phyloP scores from a whole-genome alignment of 2,888 invertebrate genomes.

The Caenorhabditis uteleia region DNA sequence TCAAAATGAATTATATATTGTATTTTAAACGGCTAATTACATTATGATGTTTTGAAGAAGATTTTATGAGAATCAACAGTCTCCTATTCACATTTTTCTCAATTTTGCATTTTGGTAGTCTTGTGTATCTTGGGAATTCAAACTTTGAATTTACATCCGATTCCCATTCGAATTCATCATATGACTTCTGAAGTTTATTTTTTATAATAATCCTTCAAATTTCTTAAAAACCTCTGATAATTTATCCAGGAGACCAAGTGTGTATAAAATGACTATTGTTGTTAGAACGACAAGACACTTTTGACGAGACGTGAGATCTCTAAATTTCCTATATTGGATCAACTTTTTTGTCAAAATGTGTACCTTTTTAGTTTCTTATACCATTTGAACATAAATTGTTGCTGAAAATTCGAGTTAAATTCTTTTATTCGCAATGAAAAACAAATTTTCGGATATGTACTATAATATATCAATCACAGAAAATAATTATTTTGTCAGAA shows the following conservation, averaged over 20 bases:
- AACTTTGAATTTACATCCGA: background rate
- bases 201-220: background rate
- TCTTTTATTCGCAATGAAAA: background rate
- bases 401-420: background rate
- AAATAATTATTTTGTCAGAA: too few relatives aligned
- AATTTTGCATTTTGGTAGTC: conserved; percentile 14
- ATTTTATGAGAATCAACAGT: conserved; percentile 55
- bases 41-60: conserved; percentile 35
- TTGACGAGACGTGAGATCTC: background rate
- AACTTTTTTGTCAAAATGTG: too few relatives aligned
- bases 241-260: conserved; percentile 11
- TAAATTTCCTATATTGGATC: background rate
- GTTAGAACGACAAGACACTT: background rate
- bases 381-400: background rate
- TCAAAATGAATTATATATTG: conserved; percentile 3
- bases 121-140: background rate
- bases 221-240: conserved; percentile 12
- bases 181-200: conserved; percentile 9
- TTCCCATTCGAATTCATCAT: conserved; percentile 23
- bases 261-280: conserved; percentile 7
- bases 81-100: background rate
- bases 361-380: too few relatives aligned
- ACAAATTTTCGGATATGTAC: background rate
- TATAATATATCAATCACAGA: background rate
- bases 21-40: conserved; percentile 17